Conservation (phyloP, 2,797 vertebrate genomes). For the Falco naumanni region DNA sequence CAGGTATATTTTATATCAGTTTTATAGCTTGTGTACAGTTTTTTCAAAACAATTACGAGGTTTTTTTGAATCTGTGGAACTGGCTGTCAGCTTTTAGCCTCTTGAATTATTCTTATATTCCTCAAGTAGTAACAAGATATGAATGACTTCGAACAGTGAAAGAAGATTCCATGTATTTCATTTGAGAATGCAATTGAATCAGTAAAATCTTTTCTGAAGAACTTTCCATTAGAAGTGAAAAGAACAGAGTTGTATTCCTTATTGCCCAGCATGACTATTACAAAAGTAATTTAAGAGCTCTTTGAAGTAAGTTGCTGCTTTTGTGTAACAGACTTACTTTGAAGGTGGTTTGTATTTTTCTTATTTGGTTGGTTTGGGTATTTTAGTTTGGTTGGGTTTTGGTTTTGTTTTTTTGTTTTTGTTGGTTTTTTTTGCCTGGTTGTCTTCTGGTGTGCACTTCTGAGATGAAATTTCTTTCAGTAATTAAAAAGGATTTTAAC, state of each 20-base stretch:
- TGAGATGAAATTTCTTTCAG: not conserved
- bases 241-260: not conserved
- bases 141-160: not conserved
- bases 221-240: not conserved
- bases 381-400: not conserved
- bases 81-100: not conserved
- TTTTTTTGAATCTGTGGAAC: not conserved
- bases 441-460: not conserved
- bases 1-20: not conserved
- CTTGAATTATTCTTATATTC: not conserved
- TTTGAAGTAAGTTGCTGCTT: not conserved
- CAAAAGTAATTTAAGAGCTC: not conserved
- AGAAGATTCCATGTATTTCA: rapidly evolving
- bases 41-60: not conserved
- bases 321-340: not conserved
- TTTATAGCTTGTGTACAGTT: not conserved
- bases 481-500: not conserved
- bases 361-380: not conserved
- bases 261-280: not conserved
- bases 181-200: not conserved
- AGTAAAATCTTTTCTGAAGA: not conserved
- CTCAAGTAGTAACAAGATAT: not conserved
- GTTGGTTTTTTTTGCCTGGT: not conserved
- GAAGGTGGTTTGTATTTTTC: not conserved
- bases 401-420: not conserved